phyloP scores from a whole-genome alignment of 2,113 vertebrate species.

The Trogon melanurus region DNA sequence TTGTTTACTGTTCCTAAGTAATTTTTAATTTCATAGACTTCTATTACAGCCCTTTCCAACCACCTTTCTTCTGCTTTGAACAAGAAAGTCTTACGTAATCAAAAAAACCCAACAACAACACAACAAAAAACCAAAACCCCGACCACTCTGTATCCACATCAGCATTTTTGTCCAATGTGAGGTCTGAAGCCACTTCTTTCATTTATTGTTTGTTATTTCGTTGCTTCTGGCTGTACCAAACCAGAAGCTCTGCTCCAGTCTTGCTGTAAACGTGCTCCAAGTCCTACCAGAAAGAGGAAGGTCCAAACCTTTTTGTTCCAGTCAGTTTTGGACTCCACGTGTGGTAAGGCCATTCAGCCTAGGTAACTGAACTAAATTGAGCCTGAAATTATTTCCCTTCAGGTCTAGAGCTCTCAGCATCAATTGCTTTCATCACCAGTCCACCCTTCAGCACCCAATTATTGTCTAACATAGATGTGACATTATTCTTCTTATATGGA shows the following conservation, averaged over 20 bases:
- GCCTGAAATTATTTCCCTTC: not conserved
- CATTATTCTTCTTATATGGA: not conserved
- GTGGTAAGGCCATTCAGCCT: not conserved
- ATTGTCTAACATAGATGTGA: not conserved
- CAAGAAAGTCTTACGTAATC: not conserved
- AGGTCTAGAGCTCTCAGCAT: not conserved
- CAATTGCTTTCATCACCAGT: not conserved
- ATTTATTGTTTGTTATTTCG: not conserved
- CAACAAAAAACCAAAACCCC: not conserved
- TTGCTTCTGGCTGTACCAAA: not conserved
- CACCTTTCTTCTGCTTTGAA: not conserved
- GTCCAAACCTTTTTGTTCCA: not conserved
- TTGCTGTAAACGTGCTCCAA: not conserved
- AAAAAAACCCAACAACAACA: not conserved
- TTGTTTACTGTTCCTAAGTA: slow-evolving; percentile 2
- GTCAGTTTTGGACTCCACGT: not conserved
- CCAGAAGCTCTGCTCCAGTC: not conserved
- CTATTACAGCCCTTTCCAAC: not conserved
- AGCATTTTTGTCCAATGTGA: not conserved
- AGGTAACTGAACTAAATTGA: not conserved
- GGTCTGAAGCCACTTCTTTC: not conserved
- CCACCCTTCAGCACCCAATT: not conserved
- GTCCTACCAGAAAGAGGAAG: not conserved
- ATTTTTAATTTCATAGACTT: not conserved
- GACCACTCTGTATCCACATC: not conserved